A percentile compares a stretch with the other conserved stretches of the same genome.
Conservation (phyloP, 92 coral and sea anemone species). For the Palythoa heliodiscus region DNA sequence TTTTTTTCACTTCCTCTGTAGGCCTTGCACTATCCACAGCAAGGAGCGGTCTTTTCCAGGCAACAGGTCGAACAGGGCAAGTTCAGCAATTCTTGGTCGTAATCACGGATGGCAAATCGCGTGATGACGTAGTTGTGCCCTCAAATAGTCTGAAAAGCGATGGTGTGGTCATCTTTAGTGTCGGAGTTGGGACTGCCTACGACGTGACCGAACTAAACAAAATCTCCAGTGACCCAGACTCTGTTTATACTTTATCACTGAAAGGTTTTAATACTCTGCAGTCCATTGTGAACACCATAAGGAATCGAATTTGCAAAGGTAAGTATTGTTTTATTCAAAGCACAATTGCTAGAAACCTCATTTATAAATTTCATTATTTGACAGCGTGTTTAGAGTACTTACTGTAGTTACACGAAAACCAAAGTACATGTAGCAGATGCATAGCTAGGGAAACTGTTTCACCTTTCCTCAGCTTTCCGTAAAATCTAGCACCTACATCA, state of each 20-base stretch:
- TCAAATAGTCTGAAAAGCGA: constrained; percentile 19
- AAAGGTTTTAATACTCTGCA: not conserved
- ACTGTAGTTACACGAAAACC: no score
- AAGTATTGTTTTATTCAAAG: not conserved
- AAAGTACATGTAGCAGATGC: no score
- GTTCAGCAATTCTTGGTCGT: not conserved
- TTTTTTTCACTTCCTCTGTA: not conserved
- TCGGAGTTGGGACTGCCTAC: constrained; percentile 9
- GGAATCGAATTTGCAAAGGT: constrained; percentile 22
- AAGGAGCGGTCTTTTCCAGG: constrained; percentile 12
- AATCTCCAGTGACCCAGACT: constrained; percentile 22
- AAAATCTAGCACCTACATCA: no score
- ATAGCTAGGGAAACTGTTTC: no score
- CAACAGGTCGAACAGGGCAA: constrained; percentile 7
- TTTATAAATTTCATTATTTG: no score
- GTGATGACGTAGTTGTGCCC: constrained; percentile 21
- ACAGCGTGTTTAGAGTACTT: no score
- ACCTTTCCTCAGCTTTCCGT: no score
- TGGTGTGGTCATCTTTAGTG: constrained; percentile 13
- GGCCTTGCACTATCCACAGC: not conserved
- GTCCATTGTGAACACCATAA: not conserved
- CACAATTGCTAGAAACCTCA: no score
- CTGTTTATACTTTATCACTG: not conserved
- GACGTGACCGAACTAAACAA: not conserved
- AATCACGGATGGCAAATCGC: constrained; percentile 6